Evolutionary conservation across 1,140 invertebrate species (phyloP).

Genomic region (Spodoptera frugiperda): DNA sequence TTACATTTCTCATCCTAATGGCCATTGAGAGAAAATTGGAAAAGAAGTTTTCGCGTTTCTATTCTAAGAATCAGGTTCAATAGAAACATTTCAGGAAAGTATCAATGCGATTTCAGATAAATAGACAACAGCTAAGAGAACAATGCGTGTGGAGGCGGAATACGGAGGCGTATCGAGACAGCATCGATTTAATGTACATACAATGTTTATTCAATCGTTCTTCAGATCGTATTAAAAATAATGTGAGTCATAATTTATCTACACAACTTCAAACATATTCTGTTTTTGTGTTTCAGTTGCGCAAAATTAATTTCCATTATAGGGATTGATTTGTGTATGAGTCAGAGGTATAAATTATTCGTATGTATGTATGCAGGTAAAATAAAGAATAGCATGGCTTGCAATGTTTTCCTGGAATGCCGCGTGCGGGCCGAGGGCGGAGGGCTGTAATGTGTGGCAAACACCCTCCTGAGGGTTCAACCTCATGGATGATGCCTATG

Average conservation of each 20-base stretch:
- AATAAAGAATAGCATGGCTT: conserved; percentile 71
- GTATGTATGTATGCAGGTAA: conserved; percentile 61
- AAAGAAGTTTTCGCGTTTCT: conserved; percentile 67
- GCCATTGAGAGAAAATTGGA: conserved; percentile 75
- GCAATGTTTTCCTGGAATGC: conserved; percentile 79
- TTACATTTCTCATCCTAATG: conserved; percentile 76
- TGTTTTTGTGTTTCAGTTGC: background rate
- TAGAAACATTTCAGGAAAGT: conserved; percentile 46
- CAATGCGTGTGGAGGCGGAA: conserved; percentile 37
- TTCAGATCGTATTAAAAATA: conserved; percentile 1
- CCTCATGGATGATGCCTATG: conserved; percentile 77
- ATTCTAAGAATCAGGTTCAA: conserved; percentile 52
- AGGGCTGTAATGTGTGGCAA: conserved; percentile 71
- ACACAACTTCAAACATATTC: background rate
- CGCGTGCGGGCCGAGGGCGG: conserved; percentile 66
- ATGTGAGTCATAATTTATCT: background rate
- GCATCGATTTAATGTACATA: conserved; percentile 19
- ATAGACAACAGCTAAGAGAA: conserved; percentile 43
- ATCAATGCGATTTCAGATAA: conserved; percentile 42
- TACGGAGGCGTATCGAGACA: conserved; percentile 38
- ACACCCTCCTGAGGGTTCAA: conserved; percentile 76
- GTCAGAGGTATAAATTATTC: conserved; percentile 43
- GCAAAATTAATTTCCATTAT: conserved; percentile 27
- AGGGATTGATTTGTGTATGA: conserved; percentile 24
- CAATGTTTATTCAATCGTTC: conserved; percentile 24